Base-by-base conservation (phyloP, 2,113 vertebrate species). In the Coreoperca whiteheadi region DNA sequence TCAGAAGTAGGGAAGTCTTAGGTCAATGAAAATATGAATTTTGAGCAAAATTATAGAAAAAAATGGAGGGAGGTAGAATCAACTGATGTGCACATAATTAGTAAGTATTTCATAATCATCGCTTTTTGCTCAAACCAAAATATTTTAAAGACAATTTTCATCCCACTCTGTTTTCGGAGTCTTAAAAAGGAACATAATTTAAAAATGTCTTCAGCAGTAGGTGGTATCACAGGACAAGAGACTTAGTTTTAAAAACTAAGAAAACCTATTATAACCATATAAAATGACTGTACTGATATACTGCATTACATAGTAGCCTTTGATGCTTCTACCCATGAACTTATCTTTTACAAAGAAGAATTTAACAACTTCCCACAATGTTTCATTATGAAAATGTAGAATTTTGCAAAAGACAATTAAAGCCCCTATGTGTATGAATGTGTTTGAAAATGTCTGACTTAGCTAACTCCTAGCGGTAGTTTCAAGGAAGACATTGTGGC, bases 1-100 rank as follows among this genome's bases (percentile, higher is more conserved):
- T 93, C 93, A 93, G 91, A 94, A 93, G 92, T 83, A 90, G 88
- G 90, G 74, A 93, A 93, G 92, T 92, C 92, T 93, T 86, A 91
- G 90, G 89, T 93, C 88, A 93, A 91, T 88, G 81, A 73, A 87
- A 89, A 86, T 84, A 81, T 65, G 8, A 39, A 81, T 88, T 91
- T 90, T 75, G 79, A 90, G 83, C 81, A 89, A 88, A 88, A 82
- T 81, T 78, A 84, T 71, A 76, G 43, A 81, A 92, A 81, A 92
- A 76, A 88, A 90, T 85, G 34, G 83, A 83, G 87, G 88, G 82
- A 87, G 74, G 81, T 57, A 90, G 77, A 84, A 82, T 88, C 74
- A 87, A 76, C 25, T 89, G 81, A 91, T 89, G 92, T 87, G 18
- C 56, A 86, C 67, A 81, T 67, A 53, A 83, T 77, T 67, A 56